A percentile compares a stretch with the other conserved stretches of the same genome.
Evolutionary conservation across 2,797 vertebrate genomes (phyloP).

Genomic region (Myotis pilosus): DNA sequence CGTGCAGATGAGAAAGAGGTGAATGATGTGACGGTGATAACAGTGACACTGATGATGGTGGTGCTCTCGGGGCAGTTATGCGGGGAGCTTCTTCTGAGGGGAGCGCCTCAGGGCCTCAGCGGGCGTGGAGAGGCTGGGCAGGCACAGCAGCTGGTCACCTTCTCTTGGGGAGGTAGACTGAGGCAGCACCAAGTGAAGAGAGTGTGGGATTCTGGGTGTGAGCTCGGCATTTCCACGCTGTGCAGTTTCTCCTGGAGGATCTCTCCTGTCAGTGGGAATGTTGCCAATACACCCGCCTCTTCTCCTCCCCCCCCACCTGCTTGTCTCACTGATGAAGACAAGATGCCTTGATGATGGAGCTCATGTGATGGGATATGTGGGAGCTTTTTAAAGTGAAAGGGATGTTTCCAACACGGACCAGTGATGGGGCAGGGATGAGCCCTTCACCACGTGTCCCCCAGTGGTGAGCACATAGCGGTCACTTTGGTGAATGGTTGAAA

Average conservation of each 20-base stretch:
- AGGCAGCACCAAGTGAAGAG: too few species aligned
- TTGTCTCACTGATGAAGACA: too few species aligned
- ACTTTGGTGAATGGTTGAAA: background rate
- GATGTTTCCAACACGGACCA: background rate
- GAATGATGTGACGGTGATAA: rapidly evolving
- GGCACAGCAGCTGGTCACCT: background rate
- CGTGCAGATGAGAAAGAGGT: background rate
- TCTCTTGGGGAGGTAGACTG: background rate
- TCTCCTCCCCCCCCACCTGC: rapidly evolving
- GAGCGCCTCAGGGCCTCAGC: background rate
- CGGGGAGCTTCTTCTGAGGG: background rate
- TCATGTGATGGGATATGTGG: rapidly evolving
- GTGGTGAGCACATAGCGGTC: rapidly evolving
- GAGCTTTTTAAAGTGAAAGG: background rate
- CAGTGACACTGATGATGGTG: background rate
- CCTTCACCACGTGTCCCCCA: rapidly evolving
- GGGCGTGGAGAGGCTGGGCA: too few species aligned
- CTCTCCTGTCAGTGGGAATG: background rate
- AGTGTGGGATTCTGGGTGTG: background rate
- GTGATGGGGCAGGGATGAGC: too few species aligned
- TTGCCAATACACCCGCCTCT: rapidly evolving
- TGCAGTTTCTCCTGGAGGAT: rapidly evolving
- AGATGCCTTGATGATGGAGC: background rate
- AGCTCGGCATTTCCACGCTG: background rate
- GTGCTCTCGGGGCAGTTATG: background rate